Conservation (phyloP, 2,888 invertebrate genomes). For the Leptinotarsa juncta region DNA sequence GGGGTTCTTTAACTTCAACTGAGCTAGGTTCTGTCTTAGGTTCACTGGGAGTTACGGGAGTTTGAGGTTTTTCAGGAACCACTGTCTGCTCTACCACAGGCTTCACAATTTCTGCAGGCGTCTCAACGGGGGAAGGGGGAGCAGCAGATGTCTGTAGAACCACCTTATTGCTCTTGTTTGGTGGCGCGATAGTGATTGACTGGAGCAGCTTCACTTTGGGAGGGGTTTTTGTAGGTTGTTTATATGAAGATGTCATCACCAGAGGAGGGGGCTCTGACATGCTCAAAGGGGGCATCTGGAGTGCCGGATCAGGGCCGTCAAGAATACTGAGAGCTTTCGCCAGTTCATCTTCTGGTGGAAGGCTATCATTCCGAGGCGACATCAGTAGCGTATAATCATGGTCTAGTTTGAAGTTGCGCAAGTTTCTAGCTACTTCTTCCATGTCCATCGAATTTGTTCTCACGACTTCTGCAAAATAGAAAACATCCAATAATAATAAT, state of each 20-base stretch:
- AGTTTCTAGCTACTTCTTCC: constrained; percentile 64
- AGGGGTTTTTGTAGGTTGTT: constrained; percentile 33
- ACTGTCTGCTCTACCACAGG: constrained; percentile 21
- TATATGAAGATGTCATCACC: constrained; percentile 33
- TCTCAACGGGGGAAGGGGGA: too few species aligned
- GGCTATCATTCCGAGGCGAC: constrained; percentile 71
- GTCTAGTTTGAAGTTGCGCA: constrained; percentile 77
- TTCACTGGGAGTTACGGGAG: constrained; percentile 4
- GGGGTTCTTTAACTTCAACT: neutral
- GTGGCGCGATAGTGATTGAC: constrained; percentile 41
- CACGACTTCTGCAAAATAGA: constrained; percentile 43
- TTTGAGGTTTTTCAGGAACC: constrained; percentile 18
- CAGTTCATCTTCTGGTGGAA: constrained; percentile 61
- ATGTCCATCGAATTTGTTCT: constrained; percentile 58
- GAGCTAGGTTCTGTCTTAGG: neutral
- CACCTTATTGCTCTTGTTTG: constrained; percentile 31
- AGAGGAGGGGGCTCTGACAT: constrained; percentile 42
- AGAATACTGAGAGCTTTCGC: constrained; percentile 63
- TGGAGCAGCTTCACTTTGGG: constrained; percentile 46
- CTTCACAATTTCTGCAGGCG: constrained; percentile 18
- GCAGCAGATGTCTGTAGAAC: constrained; percentile 1
- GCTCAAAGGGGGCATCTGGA: constrained; percentile 25
- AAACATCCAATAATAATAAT: too few species aligned
- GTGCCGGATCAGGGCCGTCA: constrained; percentile 54
- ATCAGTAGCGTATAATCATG: constrained; percentile 83